phyloP scores from a whole-genome alignment of 2,888 invertebrate genomes.

The Octodonta nipae region DNA sequence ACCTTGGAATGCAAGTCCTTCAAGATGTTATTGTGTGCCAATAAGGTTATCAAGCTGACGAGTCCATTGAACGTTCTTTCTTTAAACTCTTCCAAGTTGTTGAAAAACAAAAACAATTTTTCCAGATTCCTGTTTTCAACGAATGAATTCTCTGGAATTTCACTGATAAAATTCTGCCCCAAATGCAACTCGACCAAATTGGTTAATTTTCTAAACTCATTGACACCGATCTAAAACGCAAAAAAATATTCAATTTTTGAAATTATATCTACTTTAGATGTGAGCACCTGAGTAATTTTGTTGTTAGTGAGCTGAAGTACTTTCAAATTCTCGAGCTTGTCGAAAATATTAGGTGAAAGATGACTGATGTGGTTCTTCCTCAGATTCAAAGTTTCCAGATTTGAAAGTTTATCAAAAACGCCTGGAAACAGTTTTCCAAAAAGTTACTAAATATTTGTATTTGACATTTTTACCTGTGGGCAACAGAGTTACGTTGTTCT shows the following conservation, averaged over 20 bases:
- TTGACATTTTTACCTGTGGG: constrained; percentile 36
- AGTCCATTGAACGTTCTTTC: constrained; percentile 49
- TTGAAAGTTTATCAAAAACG: constrained; percentile 40
- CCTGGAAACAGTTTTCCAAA: too few species aligned
- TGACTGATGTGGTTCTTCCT: constrained; percentile 42
- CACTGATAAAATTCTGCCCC: constrained; percentile 50
- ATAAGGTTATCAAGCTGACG: constrained; percentile 48
- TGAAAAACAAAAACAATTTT: constrained; percentile 54
- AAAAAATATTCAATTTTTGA: background rate
- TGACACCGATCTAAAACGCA: constrained; percentile 38
- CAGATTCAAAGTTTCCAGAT: constrained; percentile 42
- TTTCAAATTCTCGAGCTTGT: constrained; percentile 38
- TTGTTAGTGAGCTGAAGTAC: constrained; percentile 45
- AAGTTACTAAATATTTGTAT: background rate
- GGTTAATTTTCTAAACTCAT: constrained; percentile 43
- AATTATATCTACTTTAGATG: background rate
- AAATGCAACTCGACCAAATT: constrained; percentile 52
- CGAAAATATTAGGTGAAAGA: constrained; percentile 39
- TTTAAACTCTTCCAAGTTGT: constrained; percentile 50
- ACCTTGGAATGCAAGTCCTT: constrained; percentile 48
- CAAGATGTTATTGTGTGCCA: constrained; percentile 59
- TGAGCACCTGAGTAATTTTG: constrained; percentile 35
- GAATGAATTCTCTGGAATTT: constrained; percentile 47
- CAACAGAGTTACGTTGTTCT: constrained; percentile 50
- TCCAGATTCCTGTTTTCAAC: constrained; percentile 44